Evolutionary conservation across 2,113 vertebrate species (phyloP).

Genomic region (Malurus elegans): DNA sequence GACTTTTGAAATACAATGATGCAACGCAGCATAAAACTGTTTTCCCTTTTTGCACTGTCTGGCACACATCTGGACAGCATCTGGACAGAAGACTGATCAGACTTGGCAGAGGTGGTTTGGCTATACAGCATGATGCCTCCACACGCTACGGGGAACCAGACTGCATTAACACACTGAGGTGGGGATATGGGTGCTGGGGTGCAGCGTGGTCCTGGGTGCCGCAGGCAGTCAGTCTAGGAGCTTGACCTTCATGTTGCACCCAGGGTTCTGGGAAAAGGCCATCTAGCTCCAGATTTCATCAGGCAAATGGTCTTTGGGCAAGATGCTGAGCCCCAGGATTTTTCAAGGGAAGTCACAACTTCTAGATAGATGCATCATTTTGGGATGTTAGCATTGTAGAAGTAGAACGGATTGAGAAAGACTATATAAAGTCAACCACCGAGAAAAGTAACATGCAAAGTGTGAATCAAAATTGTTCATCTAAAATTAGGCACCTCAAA

Average conservation of each 20-base stretch:
- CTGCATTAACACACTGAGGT: not conserved
- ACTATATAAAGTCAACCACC: not conserved
- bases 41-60: not conserved
- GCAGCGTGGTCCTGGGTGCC: not conserved
- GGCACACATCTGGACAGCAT: not conserved
- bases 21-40: not conserved
- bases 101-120: not conserved
- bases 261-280: not conserved
- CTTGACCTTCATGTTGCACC: not conserved
- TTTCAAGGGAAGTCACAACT: not conserved
- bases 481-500: not conserved
- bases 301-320: not conserved
- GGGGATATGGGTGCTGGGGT: not conserved
- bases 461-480: not conserved
- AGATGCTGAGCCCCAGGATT: not conserved
- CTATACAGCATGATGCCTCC: not conserved
- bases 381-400: not conserved
- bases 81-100: not conserved
- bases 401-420: not conserved
- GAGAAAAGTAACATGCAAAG: not conserved
- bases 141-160: not conserved
- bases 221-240: not conserved
- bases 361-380: not conserved
- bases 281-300: not conserved
- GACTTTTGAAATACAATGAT: not conserved